These are phyloP conservation scores for Ophioderma brevispina DNA, from an alignment of 35 echinoderm and acorn worm genomes.

Conservation along the genomic window DNA sequence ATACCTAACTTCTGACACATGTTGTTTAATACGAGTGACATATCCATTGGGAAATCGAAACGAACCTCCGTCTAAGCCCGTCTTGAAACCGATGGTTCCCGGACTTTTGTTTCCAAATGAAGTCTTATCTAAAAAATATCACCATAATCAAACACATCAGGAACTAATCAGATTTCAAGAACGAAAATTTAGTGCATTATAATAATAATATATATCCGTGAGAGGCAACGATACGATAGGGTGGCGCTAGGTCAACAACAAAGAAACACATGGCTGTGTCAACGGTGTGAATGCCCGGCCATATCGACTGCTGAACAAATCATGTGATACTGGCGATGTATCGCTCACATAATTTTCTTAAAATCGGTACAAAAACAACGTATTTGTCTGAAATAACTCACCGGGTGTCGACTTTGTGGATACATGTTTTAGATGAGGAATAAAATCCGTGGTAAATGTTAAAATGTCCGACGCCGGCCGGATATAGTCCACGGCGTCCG, in stretches of 20 bases:
- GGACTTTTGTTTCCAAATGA: no score
- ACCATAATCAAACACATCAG: no score
- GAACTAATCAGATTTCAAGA: no score
- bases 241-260: neutral
- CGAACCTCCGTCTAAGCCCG: no score
- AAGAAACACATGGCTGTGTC: neutral
- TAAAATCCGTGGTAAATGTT: neutral
- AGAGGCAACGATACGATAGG: neutral
- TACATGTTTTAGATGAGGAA: slow-evolving; percentile 63
- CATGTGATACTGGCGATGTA: neutral
- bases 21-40: no score
- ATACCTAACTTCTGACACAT: no score
- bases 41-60: no score
- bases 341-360: neutral
- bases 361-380: neutral
- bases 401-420: slow-evolving; percentile 88
- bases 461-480: neutral
- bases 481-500: slow-evolving; percentile 1
- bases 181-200: no score
- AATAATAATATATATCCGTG: no score
- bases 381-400: slow-evolving; percentile 54
- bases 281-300: neutral
- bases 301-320: neutral
- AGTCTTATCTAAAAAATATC: no score
- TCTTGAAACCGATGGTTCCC: no score